Conservation (phyloP, 2,113 vertebrate genomes). For the Agelaius phoeniceus region DNA sequence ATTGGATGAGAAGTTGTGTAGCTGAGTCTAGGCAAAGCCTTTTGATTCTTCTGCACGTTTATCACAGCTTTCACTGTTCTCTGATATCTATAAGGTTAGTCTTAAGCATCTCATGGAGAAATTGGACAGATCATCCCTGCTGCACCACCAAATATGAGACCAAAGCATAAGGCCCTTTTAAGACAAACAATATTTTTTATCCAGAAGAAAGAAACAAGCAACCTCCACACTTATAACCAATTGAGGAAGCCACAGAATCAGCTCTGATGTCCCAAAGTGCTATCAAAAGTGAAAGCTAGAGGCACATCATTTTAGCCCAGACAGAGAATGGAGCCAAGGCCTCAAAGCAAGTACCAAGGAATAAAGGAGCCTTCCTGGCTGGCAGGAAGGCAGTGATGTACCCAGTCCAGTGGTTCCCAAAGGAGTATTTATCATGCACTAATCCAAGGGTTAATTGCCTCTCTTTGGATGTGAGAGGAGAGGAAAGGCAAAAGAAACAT, state of each 20-base stretch:
- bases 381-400: neutral
- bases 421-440: neutral
- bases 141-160: neutral
- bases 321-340: neutral
- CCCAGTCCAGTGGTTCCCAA: neutral
- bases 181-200: neutral
- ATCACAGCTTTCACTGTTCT: neutral
- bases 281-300: neutral
- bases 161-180: neutral
- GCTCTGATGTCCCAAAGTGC: neutral
- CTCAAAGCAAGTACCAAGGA: neutral
- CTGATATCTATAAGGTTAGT: neutral
- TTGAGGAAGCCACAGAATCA: neutral
- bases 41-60: neutral
- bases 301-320: accelerated
- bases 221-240: neutral
- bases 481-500: neutral
- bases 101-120: neutral
- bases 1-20: neutral
- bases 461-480: neutral
- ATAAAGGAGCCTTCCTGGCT: neutral
- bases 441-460: neutral
- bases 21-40: neutral
- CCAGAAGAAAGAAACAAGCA: neutral
- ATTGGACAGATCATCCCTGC: neutral